These are phyloP conservation scores for Oryzias woworae DNA, from an alignment of 2,113 vertebrate genomes.

Conservation along the genomic window DNA sequence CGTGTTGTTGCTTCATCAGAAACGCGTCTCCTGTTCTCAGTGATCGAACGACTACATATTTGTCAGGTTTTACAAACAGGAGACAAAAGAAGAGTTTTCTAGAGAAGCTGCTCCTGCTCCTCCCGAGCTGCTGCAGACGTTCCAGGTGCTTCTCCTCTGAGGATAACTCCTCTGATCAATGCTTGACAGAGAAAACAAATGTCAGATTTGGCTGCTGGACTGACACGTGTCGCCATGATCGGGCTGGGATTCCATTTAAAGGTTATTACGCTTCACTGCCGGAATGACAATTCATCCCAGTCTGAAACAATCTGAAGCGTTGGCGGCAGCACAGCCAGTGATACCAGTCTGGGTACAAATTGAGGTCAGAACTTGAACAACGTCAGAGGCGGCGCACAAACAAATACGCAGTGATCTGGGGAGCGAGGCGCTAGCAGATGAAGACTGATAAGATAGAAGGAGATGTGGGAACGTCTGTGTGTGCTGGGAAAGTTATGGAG, in stretches of 20 bases:
- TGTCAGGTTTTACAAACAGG: background rate
- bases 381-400: conserved; percentile 37
- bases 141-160: conserved; percentile 50
- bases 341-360: conserved; percentile 53
- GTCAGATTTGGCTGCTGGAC: conserved; percentile 63
- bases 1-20: no score
- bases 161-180: conserved; percentile 62
- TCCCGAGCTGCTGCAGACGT: conserved; percentile 15
- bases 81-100: background rate
- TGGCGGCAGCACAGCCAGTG: conserved; percentile 28
- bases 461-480: conserved; percentile 14
- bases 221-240: conserved; percentile 49
- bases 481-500: conserved; percentile 17
- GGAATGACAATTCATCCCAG: conserved; percentile 64
- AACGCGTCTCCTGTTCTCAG: background rate
- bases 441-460: conserved; percentile 54
- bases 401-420: conserved; percentile 47
- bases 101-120: conserved; percentile 12
- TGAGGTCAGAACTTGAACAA: conserved; percentile 65
- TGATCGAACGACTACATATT: background rate
- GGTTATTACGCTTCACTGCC: conserved; percentile 49
- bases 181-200: conserved; percentile 67
- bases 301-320: conserved; percentile 52
- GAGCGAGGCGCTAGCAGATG: conserved; percentile 61
- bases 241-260: conserved; percentile 68